Conservation (phyloP, 2,113 vertebrate genomes). For the Tautogolabrus adspersus region DNA sequence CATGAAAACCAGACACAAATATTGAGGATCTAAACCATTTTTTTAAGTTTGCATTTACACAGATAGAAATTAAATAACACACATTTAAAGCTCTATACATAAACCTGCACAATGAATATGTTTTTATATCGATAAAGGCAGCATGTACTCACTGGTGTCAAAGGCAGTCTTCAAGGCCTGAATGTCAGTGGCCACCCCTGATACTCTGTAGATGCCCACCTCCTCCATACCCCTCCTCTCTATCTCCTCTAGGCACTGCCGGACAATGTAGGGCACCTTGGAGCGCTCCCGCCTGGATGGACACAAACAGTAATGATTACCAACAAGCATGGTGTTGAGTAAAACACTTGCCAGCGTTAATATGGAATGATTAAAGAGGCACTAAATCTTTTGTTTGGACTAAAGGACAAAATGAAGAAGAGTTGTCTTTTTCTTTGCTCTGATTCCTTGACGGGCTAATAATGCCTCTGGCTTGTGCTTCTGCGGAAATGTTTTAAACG, state of each 20-base stretch:
- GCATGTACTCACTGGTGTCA: conserved; percentile 92
- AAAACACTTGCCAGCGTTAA: not conserved
- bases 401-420: not conserved
- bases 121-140: too few species aligned
- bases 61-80: too few species aligned
- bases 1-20: too few species aligned
- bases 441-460: not conserved
- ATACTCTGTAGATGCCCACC: conserved; percentile 98
- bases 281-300: conserved; percentile 91
- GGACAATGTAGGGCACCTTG: conserved; percentile 98
- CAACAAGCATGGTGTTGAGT: not conserved
- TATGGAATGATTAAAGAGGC: not conserved
- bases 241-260: conserved; percentile 98
- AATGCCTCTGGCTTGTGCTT: not conserved
- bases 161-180: conserved; percentile 96
- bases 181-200: conserved; percentile 97
- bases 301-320: not conserved
- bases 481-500: conserved; percentile 25
- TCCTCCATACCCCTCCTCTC: conserved; percentile 98
- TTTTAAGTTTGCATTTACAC: too few species aligned
- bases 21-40: too few species aligned
- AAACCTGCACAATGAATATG: too few species aligned
- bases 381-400: not conserved
- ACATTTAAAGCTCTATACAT: too few species aligned
- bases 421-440: not conserved